Conservation (phyloP, 2,888 invertebrate species). For the Halictus quadricinctus region DNA sequence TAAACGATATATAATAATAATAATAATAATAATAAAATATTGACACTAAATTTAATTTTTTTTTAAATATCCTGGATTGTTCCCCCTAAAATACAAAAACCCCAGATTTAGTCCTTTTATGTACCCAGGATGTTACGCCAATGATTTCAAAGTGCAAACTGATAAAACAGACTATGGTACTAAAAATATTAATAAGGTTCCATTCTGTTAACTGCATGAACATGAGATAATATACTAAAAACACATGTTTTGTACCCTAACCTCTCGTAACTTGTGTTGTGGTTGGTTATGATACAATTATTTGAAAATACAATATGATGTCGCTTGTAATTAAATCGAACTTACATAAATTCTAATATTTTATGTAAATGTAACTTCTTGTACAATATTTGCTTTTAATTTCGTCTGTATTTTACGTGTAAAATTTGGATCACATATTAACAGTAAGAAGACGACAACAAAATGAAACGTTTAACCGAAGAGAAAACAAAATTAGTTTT, state of each 20-base stretch:
- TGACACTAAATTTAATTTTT: not conserved
- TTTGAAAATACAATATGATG: not conserved
- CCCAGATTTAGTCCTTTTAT: not conserved
- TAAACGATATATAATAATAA: too few species aligned
- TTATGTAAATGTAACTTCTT: not conserved
- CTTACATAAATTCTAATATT: not conserved
- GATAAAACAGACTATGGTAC: not conserved
- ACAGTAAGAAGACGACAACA: slow-evolving; percentile 5
- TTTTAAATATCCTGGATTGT: not conserved
- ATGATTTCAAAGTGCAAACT: not conserved
- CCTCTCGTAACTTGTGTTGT: not conserved
- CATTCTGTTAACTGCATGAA: not conserved
- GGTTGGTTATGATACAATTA: not conserved
- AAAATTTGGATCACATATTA: not conserved
- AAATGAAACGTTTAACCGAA: slow-evolving; percentile 94
- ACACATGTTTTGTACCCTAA: slow-evolving; percentile 10
- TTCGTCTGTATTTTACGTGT: not conserved
- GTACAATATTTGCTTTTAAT: not conserved
- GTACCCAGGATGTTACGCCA: not conserved
- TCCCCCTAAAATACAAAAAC: not conserved
- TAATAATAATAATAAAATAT: not conserved
- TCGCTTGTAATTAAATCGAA: not conserved
- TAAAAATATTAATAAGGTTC: not conserved
- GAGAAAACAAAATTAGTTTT: slow-evolving; percentile 94
- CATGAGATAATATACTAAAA: not conserved